These are phyloP conservation scores for Toxostoma redivivum DNA, from an alignment of 2,113 vertebrate species.

Conservation along the genomic window DNA sequence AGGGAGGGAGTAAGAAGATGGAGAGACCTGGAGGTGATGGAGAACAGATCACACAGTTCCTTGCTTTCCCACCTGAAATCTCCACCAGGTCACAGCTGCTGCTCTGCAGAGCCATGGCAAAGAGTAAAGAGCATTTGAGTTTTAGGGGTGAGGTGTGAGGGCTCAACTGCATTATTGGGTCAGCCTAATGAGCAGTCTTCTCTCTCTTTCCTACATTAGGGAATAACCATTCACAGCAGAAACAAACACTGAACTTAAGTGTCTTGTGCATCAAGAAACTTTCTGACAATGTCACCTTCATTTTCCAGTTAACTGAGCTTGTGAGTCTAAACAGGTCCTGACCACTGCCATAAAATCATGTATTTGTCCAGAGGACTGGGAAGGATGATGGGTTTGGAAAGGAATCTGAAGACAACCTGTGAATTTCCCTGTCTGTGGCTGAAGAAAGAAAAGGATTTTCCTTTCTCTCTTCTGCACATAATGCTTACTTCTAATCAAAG, in stretches of 20 bases:
- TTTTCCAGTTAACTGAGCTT: background rate
- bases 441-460: background rate
- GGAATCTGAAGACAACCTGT: background rate
- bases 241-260: background rate
- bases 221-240: background rate
- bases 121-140: background rate
- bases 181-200: background rate
- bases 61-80: background rate
- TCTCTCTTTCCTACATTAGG: background rate
- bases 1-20: background rate
- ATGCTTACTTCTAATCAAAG: background rate
- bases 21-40: background rate
- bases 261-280: background rate
- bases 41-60: accelerated
- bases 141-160: background rate
- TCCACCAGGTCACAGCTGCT: background rate
- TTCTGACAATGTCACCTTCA: background rate
- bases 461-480: too few species aligned
- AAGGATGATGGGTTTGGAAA: background rate
- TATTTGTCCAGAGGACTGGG: background rate
- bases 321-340: background rate
- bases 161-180: background rate
- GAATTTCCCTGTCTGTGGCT: background rate
- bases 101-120: background rate
- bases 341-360: background rate